Base-by-base conservation (phyloP, 2,113 vertebrate species). In the Notechis scutatus region DNA sequence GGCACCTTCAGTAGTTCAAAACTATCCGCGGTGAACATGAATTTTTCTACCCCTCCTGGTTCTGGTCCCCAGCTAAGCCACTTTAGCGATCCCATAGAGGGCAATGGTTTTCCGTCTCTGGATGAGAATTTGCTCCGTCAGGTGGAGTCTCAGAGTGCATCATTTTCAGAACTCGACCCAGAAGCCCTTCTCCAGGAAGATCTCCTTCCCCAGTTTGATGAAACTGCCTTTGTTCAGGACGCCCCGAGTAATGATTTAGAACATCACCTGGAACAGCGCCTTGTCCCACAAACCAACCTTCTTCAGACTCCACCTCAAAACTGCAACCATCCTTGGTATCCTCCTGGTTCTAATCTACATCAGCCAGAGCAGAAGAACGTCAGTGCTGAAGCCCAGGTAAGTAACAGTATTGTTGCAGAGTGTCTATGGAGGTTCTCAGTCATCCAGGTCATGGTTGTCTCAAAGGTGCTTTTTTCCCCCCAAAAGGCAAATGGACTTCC, bases 171-270 rank as follows among this genome's bases (percentile, higher is more conserved):
- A 92, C 97, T 99, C 93, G 98, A 98, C 90, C 98, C 98, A 0
- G 98, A 98, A 61, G 98, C 99, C 95, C 98, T 99, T 85, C 97
- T 99, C 94, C 99, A 98, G 90, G 99, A 99, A 95, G 98, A 97
- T 90, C 98, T 99, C 4, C 97, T 99, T 93, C 98, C 99, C 3
- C 98, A 99, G 92, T 98, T 99, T 0, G 99, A 99, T 92, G 98
- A 98, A 64, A 96, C 98, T 90, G 96, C 98, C 0, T 98, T 99
- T 95, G 98, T 97, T 96, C 99, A 99, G 93, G 98, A 98, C 92
- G 97, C 96, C 95, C 97, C 98, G 93, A 97, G 96, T 96, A 97
- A 98, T 87, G 97, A 98, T 92, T 96, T 98, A 93, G 97, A 98
- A 91, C 97, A 97, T 93, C 97, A 97, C 57, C 96, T 98, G n/a